Percentiles rank a stretch among this genome's conserved stretches.
These are phyloP conservation scores for Drosophila ananassae DNA, from an alignment of 1,140 invertebrate genomes.

Conservation along the genomic window DNA sequence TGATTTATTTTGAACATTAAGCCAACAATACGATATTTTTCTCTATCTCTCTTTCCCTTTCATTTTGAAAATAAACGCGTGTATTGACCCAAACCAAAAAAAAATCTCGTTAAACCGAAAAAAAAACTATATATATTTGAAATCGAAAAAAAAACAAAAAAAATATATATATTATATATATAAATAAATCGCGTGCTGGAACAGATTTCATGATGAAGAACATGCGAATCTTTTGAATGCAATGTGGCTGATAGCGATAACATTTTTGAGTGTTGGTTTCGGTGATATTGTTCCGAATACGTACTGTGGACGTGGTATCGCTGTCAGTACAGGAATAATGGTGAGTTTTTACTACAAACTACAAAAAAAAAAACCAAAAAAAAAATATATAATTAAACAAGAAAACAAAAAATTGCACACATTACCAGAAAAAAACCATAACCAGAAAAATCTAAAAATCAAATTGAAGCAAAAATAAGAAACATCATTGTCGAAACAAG, in stretches of 20 bases:
- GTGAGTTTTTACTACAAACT: slow-evolving; percentile 87
- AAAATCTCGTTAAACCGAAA: slow-evolving; percentile 30
- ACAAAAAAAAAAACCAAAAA: slow-evolving; percentile 22
- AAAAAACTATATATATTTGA: slow-evolving; percentile 16
- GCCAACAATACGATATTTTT: slow-evolving; percentile 81
- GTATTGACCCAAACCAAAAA: slow-evolving; percentile 37
- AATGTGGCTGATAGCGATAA: slow-evolving; percentile 99
- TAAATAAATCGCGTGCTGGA: slow-evolving; percentile 50
- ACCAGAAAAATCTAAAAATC: slow-evolving; percentile 4
- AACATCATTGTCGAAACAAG: slow-evolving; percentile 21
- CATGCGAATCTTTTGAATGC: slow-evolving; percentile 99
- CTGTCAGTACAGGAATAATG: slow-evolving; percentile 99
- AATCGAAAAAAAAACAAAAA: slow-evolving; percentile 34
- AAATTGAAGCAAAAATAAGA: neutral
- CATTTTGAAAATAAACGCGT: slow-evolving; percentile 62
- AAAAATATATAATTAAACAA: neutral
- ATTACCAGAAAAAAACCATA: neutral
- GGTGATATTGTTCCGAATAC: slow-evolving; percentile 99
- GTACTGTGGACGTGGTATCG: slow-evolving; percentile 98
- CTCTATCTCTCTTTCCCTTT: slow-evolving; percentile 81
- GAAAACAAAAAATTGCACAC: slow-evolving; percentile 1
- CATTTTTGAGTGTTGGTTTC: slow-evolving; percentile 99
- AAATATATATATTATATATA: slow-evolving; percentile 22
- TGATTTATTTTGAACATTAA: slow-evolving; percentile 76
- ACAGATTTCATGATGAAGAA: slow-evolving; percentile 97